Evolutionary conservation across 2,113 vertebrate genomes (phyloP).

Genomic region (Calonectris borealis): DNA sequence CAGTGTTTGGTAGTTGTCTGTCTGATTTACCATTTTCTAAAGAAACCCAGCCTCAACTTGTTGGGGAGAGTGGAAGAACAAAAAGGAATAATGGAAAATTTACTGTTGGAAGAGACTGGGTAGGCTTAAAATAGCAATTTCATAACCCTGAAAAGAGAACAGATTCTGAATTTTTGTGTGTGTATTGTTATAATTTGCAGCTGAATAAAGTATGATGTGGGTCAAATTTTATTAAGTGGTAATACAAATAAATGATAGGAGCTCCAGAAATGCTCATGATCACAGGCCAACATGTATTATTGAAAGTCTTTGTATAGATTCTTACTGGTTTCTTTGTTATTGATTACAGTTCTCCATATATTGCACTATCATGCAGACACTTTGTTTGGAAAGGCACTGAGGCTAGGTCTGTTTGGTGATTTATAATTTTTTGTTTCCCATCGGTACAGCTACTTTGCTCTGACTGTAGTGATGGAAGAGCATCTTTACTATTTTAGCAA

Average conservation of each 20-base stretch:
- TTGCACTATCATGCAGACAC: not conserved
- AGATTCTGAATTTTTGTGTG: not conserved
- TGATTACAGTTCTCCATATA: not conserved
- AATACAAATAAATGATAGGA: not conserved
- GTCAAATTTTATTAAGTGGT: not conserved
- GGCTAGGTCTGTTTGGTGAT: not conserved
- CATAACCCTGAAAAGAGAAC: not conserved
- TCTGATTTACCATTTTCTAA: not conserved
- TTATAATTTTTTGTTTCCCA: not conserved
- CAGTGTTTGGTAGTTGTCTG: not conserved
- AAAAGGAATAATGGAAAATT: not conserved
- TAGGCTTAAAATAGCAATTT: not conserved
- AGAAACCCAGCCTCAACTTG: not conserved
- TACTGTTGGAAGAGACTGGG: not conserved
- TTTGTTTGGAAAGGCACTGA: not conserved
- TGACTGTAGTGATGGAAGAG: not conserved
- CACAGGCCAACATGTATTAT: not conserved
- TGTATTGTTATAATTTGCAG: not conserved
- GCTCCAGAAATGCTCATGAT: not conserved
- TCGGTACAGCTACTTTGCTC: not conserved
- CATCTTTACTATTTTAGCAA: not conserved
- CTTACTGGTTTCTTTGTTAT: not conserved
- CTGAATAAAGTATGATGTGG: not conserved
- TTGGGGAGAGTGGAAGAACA: not conserved
- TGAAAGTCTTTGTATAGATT: not conserved